phyloP scores from a whole-genome alignment of 2,888 invertebrate species.

The Drosophila sordidapex region DNA sequence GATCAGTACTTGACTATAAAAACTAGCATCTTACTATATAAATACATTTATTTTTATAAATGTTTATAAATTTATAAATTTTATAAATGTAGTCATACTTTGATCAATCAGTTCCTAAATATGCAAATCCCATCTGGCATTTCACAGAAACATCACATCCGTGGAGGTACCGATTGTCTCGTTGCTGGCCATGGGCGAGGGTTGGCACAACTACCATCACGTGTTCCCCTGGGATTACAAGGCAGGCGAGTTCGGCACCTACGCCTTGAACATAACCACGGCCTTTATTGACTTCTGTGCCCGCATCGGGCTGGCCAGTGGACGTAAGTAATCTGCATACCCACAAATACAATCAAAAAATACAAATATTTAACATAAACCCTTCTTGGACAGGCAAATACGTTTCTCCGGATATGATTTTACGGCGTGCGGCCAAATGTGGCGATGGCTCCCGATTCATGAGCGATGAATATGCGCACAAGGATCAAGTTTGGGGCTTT shows the following conservation, averaged over 20 bases:
- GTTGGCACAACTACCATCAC: constrained; percentile 94
- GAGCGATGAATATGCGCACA: constrained; percentile 82
- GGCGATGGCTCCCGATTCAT: constrained; percentile 87
- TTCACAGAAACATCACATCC: constrained; percentile 88
- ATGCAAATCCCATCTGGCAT: not conserved
- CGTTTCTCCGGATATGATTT: constrained; percentile 87
- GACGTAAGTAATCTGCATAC: constrained; percentile 85
- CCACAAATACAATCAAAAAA: not conserved
- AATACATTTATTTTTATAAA: too few relatives aligned
- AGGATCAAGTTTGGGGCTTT: constrained; percentile 87
- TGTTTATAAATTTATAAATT: too few relatives aligned
- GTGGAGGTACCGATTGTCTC: constrained; percentile 90
- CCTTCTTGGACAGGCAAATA: constrained; percentile 85
- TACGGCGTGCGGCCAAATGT: constrained; percentile 86
- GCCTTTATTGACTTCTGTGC: constrained; percentile 92
- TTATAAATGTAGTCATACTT: not conserved
- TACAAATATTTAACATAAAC: too few relatives aligned
- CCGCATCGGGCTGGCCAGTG: constrained; percentile 92
- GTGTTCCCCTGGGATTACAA: constrained; percentile 90
- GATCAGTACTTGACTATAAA: too few relatives aligned
- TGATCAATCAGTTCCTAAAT: not conserved
- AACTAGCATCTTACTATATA: not conserved
- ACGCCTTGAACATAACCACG: constrained; percentile 90
- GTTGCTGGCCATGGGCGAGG: constrained; percentile 91
- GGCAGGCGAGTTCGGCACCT: constrained; percentile 88